Base-by-base conservation (phyloP, 2,888 invertebrate species). In the Dasysyrphus albostriatus region DNA sequence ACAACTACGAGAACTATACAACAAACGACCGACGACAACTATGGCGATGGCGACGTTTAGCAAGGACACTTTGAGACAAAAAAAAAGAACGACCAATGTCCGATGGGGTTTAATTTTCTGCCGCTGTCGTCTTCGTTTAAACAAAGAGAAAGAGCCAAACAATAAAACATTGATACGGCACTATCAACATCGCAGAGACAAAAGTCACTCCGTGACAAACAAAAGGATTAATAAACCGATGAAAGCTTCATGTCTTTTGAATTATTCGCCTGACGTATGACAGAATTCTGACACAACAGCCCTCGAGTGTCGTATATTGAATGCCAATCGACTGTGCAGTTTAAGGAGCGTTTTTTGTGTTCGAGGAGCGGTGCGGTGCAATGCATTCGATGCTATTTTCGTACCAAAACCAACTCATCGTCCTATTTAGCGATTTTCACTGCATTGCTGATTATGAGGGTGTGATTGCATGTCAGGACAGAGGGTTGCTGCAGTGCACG, bases 61-160 rank as follows among this genome's bases (percentile, higher is more conserved):
- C 82, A 87, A 87, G 85, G 85, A 87, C 85, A 78, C 65, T 47
- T 3, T 32, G n/a, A 74, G 29, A 19, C 44, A 37, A 69, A 49
- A 70, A 63, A 32, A 44, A 24, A 7, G 67, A 58, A 58, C 16
- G 56, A 14, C 42, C 44, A 61, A 61, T 47, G 77, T 67, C 74
- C 59, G 77, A 49, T 67, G 76, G 70, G 49, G 34, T 32, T 8
- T 24, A 14, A 24, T 63, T 54, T 54, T 24, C 14, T 24, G 16
- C 34, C 8, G 12, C 12, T 34, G 47, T 19, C 49, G 49, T 67
- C 32, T 44, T 65, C 70, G 70, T 84, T 61, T 42, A 79, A 69
- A 83, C 83, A 83, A 83, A 54, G 73, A 32, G 14, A 56, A 32
- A 72, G 54, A 44, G 34, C 42, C 59, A 72, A 32, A 49, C 56